Percentiles rank a stretch among this genome's conserved stretches.
Conservation (phyloP, 1,140 invertebrate genomes). For the Branchinecta lindahli region DNA sequence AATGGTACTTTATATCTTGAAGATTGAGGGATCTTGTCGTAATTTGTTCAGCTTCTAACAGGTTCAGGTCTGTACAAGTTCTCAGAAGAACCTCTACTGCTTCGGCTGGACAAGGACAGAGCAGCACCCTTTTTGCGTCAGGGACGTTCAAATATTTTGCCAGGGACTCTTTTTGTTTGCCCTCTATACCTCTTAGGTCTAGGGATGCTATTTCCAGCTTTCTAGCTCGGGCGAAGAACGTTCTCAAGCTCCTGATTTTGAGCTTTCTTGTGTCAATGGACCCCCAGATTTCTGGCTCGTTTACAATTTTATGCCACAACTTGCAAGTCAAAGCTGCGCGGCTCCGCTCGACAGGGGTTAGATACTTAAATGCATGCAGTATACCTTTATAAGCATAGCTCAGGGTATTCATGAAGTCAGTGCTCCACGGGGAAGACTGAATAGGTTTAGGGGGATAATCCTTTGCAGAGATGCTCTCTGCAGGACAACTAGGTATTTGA, state of each 20-base stretch:
- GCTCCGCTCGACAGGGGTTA: neutral
- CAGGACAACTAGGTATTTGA: neutral
- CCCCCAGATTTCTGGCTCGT: neutral
- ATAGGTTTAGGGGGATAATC: neutral
- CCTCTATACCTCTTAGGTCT: neutral
- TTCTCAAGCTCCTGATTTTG: neutral
- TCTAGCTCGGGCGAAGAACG: neutral
- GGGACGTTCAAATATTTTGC: neutral
- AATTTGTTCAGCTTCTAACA: neutral
- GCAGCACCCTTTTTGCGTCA: neutral
- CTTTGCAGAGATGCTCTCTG: neutral
- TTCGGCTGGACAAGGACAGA: neutral
- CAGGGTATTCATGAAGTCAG: neutral
- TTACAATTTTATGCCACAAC: neutral
- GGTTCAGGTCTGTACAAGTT: neutral
- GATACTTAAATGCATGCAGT: neutral
- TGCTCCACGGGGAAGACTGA: neutral
- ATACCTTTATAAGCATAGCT: neutral
- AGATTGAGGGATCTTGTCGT: neutral
- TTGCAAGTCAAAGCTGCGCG: neutral
- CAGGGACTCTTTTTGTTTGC: neutral
- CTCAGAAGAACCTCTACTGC: neutral
- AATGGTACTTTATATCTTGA: neutral
- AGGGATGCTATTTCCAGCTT: neutral
- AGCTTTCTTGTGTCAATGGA: slow-evolving; percentile 2